A percentile compares a stretch with the other conserved stretches of the same genome.
These are phyloP conservation scores for Percina caprodes DNA, from an alignment of 2,113 vertebrate genomes.

Conservation along the genomic window DNA sequence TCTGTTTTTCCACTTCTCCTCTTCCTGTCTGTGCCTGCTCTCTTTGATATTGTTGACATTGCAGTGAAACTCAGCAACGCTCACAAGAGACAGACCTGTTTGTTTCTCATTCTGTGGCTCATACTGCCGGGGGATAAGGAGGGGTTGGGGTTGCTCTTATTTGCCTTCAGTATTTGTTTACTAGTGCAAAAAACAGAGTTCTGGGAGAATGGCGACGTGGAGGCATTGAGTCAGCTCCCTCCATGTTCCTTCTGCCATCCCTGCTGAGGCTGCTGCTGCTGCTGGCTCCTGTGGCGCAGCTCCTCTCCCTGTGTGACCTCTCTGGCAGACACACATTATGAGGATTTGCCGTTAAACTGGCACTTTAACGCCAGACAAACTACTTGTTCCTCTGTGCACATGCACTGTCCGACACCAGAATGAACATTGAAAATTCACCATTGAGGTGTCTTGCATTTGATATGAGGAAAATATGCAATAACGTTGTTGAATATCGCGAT, in stretches of 20 bases:
- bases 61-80: constrained; percentile 41
- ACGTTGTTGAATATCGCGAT: too few species aligned
- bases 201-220: constrained; percentile 38
- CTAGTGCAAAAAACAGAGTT: constrained; percentile 60
- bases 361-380: background rate
- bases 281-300: constrained; percentile 41
- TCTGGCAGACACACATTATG: constrained; percentile 10
- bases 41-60: constrained; percentile 56
- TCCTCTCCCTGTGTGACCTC: constrained; percentile 46
- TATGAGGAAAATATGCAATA: too few species aligned
- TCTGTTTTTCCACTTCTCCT: constrained; percentile 25
- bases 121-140: constrained; percentile 12
- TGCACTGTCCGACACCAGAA: background rate
- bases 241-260: constrained; percentile 19
- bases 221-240: constrained; percentile 61
- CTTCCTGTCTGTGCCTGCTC: constrained; percentile 11
- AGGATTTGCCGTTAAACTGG: background rate
- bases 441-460: background rate
- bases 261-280: constrained; percentile 48
- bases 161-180: constrained; percentile 66
- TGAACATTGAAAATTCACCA: background rate
- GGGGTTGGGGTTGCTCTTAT: constrained; percentile 26
- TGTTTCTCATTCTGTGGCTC: constrained; percentile 48
- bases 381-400: background rate
- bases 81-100: constrained; percentile 56